phyloP scores from a whole-genome alignment of 2,888 invertebrate genomes.

The Mesochorus sp. region DNA sequence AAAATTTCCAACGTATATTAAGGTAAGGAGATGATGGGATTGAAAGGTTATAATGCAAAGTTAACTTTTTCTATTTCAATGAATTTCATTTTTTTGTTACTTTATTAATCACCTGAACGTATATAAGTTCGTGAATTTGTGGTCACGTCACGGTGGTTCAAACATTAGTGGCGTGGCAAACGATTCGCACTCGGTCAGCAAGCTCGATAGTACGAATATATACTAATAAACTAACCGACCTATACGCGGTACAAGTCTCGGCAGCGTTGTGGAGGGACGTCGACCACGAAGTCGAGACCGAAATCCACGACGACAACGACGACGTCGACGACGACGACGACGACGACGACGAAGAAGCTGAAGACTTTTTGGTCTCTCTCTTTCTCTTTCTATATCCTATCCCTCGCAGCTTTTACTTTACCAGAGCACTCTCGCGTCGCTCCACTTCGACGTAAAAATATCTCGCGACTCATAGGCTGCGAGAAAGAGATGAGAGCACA shows the following conservation, averaged over 20 bases:
- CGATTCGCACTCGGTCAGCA: constrained; percentile 66
- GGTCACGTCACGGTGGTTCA: constrained; percentile 65
- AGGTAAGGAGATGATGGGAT: too few species aligned
- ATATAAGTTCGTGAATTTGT: constrained; percentile 22
- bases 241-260: constrained; percentile 1
- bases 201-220: constrained; percentile 14
- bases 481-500: constrained; percentile 22
- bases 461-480: constrained; percentile 62
- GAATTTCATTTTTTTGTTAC: background rate
- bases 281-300: constrained; percentile 52
- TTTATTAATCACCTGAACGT: background rate
- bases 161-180: constrained; percentile 69
- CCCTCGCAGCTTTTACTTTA: constrained; percentile 48
- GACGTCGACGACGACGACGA: constrained; percentile 42
- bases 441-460: constrained; percentile 78
- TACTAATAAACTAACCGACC: background rate
- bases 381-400: constrained; percentile 19
- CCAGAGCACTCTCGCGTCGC: constrained; percentile 66
- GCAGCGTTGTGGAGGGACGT: constrained; percentile 37
- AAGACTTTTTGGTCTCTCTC: constrained; percentile 36
- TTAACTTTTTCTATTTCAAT: background rate
- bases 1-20: too few species aligned
- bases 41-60: too few species aligned
- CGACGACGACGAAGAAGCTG: constrained; percentile 37
- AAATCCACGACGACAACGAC: constrained; percentile 44